Base-by-base conservation (phyloP, 2,113 vertebrate genomes). In the Physeter macrocephalus region DNA sequence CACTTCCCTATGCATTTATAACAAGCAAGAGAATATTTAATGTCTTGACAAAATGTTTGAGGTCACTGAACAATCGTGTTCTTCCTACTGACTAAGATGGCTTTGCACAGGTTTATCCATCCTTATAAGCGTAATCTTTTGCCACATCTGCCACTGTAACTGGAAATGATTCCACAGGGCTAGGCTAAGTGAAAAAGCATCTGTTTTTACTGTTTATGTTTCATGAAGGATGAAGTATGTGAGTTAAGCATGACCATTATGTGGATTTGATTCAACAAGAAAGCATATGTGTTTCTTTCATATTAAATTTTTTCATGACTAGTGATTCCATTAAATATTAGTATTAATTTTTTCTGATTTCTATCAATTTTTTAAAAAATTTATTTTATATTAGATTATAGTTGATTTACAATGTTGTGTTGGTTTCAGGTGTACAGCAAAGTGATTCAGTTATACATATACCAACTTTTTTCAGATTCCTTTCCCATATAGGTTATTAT, bases 101-200 rank as follows among this genome's bases (percentile, higher is more conserved):
- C 27, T 62, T 46, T 57, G 23, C 39, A n/a, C 31, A 21, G 10
- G 18, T 93, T 18, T 41, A 21, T 67, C 31, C 72, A 39, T 27
- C 66, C 46, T 10, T 11, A 2, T 36, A 43, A 82, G 27, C 6
- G 3, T 34, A 62, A 46, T 4, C 23, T 46, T 10, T 52, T 36
- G 11, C 11, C 0, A 2, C 29, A 9, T 46, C 41, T 67, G 10
- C 5, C 10, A 36, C 46, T 62, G 46, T 59, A 41, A 80, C 43
- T 39, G 34, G 4, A 87, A 57, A n/a, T 61, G 39, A 74, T 18
- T 61, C 5, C 6, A 1, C 14, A 23, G 31, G 10, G 3, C 1
- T 3, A 34, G 3, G 5, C 59, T 23, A 59, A 21, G 18, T 3
- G 3, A 13, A 41, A 5, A 3, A n/a, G 12, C 11, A 6, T 34